Evolutionary conservation across 2,888 invertebrate species (phyloP), one percentile per base, ranked within the genome.

Genomic region (Conomelus anceps): DNA sequence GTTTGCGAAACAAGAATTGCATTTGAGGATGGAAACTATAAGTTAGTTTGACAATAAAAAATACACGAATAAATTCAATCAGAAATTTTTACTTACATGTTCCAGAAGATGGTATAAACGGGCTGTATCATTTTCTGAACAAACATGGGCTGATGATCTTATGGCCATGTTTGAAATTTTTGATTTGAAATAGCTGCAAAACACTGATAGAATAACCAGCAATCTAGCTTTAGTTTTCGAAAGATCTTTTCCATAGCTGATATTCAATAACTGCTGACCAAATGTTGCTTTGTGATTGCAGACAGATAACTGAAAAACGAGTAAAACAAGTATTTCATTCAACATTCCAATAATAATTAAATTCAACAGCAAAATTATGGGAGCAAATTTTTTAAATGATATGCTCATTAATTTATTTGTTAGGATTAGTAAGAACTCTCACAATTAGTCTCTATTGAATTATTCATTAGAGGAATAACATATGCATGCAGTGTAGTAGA

Each of bases 201-300:
- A 92, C 89, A 92, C 91, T 17, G 89, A 90, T 22, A 92, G 86
- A n/a, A 91, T 7, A 4, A 91, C 91, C 85, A 91, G 90, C 0
- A 90, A 22, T 34, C 89, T 88, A 7, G 91, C 91, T 89, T 91
- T 92, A 9, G 86, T 88, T 9, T 88, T 20, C n/a, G 90, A 89
- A 11, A 90, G 88, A 22, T 90, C 89, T 22, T 90, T 94, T 89
- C 94, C 95, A 92, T 98, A 98, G 91, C 96, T 95, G 63, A 98
- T 94, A 63, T 96, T 96, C 9, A 98, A 93, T 92, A 98, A 94
- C 91, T 97, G 96, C 92, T 98, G 98, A 0, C 98, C 98, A 94
- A 98, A 97, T 17, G 97, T 97, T 20, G 91, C 91, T 84, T 90
- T 90, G 11, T 89, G 88, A 63, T 91, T 90, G 4, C 88, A 88